Evolutionary conservation across 2,888 invertebrate species (phyloP), one percentile per base, ranked within the genome.

Genomic region (Oscheius sp.): DNA sequence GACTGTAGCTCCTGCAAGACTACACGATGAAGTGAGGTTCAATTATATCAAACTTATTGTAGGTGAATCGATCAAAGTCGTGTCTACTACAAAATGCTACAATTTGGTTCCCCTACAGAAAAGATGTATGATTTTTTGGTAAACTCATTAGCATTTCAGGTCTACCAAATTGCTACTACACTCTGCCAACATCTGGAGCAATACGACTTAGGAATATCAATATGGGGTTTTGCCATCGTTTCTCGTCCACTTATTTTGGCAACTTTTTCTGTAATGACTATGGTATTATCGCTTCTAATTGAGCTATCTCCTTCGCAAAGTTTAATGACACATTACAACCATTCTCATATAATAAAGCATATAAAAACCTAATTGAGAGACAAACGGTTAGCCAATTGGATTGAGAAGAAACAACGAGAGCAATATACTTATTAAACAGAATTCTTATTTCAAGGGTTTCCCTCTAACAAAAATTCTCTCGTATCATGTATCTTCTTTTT

Each of bases 51-150:
- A 9, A 44, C 20, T 24, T 32, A 24, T 69, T 70, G 22, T 86
- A 90, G 87, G 89, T 91, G 50, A 90, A 89, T 36, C 67, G 67
- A 30, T 67, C 79, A 1, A 77, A 73, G 57, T 73, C 75, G 4
- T 72, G 69, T 32, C 65, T 80, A 8, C 76, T 75, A 56, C 69
- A 73, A 50, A 80, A 80, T 51, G 59, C 70, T 1, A 56, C 69
- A 28, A 71, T 80, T n/a, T 80, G 79, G 79, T 74, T 73, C 30
- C 77, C 77, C 3, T 80, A 74, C 38, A 68, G 77, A 26, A 69
- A 71, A 68, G 73, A 78, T 28, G 76, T 79, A 9, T 26, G 65
- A 28, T 9, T n/a, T 33, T n/a, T n/a, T 54, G n/a, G 5, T 54
- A 38, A 36, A 36, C 26, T 54, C 17, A 36, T 28, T 9, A 2